phyloP scores from a whole-genome alignment of 2,888 invertebrate species.

The Eupithecia vulgata region DNA sequence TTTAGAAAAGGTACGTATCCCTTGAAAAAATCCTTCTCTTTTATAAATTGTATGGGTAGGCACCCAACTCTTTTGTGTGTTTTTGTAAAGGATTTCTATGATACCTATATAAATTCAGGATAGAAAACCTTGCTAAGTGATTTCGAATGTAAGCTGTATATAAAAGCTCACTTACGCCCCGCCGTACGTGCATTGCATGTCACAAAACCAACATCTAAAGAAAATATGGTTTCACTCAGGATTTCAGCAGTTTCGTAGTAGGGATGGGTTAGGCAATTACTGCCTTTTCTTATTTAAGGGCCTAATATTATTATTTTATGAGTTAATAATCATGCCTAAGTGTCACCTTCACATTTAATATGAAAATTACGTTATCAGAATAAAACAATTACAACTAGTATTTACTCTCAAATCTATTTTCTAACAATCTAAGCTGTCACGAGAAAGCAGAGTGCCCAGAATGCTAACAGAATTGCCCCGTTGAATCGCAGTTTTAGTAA shows the following conservation, averaged over 20 bases:
- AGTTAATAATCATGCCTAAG: too few species aligned
- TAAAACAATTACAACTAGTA: too few species aligned
- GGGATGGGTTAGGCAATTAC: neutral
- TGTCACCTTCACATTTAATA: too few species aligned
- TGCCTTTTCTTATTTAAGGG: neutral
- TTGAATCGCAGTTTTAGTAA: too few species aligned
- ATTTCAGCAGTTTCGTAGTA: neutral
- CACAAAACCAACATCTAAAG: conserved; percentile 42
- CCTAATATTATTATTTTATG: neutral
- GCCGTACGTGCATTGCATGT: conserved; percentile 57
- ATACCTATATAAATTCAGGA: conserved; percentile 37
- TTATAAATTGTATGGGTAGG: neutral
- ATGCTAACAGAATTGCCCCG: too few species aligned
- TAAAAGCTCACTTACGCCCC: conserved; percentile 41
- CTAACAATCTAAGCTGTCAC: too few species aligned
- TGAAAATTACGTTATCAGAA: too few species aligned
- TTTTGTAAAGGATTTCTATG: neutral
- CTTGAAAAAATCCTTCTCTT: neutral
- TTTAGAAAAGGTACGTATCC: neutral
- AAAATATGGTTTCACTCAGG: neutral
- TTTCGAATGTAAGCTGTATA: conserved; percentile 55
- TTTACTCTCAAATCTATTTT: too few species aligned
- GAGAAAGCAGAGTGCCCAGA: too few species aligned
- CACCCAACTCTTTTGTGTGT: neutral
- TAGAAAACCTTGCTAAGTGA: conserved; percentile 53